Evolutionary conservation across 2,888 invertebrate species (phyloP), one percentile per base, ranked within the genome.

Genomic region (Machimus rusticus): DNA sequence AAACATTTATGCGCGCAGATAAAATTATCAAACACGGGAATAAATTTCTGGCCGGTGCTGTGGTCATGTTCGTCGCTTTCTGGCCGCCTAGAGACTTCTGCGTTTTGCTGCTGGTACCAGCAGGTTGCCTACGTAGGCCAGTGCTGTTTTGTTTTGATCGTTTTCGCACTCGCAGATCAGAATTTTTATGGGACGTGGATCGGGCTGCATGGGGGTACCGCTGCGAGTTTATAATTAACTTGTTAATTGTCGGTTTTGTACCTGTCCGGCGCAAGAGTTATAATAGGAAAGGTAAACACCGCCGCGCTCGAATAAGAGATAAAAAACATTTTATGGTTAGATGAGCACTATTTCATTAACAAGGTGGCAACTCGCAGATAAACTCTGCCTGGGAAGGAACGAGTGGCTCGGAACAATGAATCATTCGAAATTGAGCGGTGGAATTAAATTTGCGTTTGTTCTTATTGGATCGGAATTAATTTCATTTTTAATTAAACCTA

Each of bases 181-280:
- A 31, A 28, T 51, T 55, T 57, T 82, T 31, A 82, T 82, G 14
- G 39, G 23, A 43, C 78, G 8, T 39, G 23, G 23, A 16, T 31
- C 46, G 6, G 12, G 4, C 57, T 14, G 31, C 78, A 78, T 37
- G 43, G 28, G 46, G 39, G 78, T 43, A 78, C 28, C 9, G 34
- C 66, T 23, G 66, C 66, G 28, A 66, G 66, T 66, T 34, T 82
- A 82, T 82, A 82, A 82, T 82, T 82, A 82, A 82, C 55, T 57
- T 82, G 82, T 82, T 82, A 82, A 82, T 82, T 82, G 55, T 82
- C 55, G 57, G 57, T 34, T 51, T 51, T 82, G 82, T 82, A 78
- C 46, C 43, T 78, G 78, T 78, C 78, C 14, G 23, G 9, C 43
- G n/a, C 9, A 51, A 28, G 51, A 82, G 55, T 51, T 82, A 55